phyloP scores from a whole-genome alignment of 2,113 vertebrate species.

The Electrona antarctica region DNA sequence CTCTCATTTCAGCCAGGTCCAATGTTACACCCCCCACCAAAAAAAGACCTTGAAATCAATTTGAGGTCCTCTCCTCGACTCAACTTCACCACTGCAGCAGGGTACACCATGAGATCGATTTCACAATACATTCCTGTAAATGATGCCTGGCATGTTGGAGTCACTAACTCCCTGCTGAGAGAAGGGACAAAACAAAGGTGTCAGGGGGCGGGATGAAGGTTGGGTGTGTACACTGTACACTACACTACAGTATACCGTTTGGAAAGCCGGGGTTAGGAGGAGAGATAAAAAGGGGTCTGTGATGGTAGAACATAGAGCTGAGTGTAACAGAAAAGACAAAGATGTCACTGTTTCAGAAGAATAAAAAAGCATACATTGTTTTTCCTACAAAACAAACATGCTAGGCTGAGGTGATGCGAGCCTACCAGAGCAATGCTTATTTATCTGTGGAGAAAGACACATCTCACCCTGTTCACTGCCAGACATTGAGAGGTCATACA shows the following conservation, averaged over 20 bases:
- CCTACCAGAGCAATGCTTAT: conserved; percentile 60
- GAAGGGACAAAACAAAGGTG: conserved; percentile 38
- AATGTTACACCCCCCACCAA: conserved; percentile 31
- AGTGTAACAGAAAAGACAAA: background rate
- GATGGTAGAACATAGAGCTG: too few relatives aligned
- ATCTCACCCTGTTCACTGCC: conserved; percentile 65
- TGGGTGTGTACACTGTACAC: background rate
- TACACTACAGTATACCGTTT: too few relatives aligned
- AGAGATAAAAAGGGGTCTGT: background rate
- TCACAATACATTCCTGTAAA: conserved; percentile 71
- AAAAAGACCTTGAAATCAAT: conserved; percentile 74
- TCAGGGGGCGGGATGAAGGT: background rate
- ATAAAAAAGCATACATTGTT: conserved; percentile 43
- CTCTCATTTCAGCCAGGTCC: conserved; percentile 47
- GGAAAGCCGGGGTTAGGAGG: background rate
- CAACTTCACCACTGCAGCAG: conserved; percentile 63
- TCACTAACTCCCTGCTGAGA: conserved; percentile 43
- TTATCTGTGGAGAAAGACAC: conserved; percentile 70
- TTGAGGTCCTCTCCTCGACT: conserved; percentile 57
- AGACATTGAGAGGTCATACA: conserved; percentile 73
- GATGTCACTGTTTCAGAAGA: conserved; percentile 28
- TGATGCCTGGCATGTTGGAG: conserved; percentile 68
- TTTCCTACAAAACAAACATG: conserved; percentile 49
- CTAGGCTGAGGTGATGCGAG: conserved; percentile 48
- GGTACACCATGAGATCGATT: conserved; percentile 72